Conservation (phyloP, 2,888 invertebrate genomes). For the Saturnia japonica region DNA sequence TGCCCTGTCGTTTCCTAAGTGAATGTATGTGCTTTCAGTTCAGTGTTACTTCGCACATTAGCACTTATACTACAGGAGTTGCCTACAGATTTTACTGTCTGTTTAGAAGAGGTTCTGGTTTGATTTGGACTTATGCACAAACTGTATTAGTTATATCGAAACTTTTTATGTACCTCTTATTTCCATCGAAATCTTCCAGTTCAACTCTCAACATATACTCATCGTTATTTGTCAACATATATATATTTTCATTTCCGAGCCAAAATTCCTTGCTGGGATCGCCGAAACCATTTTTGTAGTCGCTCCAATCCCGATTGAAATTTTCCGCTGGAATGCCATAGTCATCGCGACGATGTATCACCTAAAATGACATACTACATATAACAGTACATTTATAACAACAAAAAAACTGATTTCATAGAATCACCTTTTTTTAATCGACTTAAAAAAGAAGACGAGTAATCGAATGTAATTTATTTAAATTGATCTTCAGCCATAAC, state of each 20-base stretch:
- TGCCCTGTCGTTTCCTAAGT: no score
- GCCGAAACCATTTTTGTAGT: conserved; percentile 96
- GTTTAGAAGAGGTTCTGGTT: no score
- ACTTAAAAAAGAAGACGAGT: background rate
- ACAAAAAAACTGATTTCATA: background rate
- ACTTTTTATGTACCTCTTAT: conserved; percentile 85
- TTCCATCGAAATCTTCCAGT: conserved; percentile 95
- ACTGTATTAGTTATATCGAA: background rate
- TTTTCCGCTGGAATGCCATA: conserved; percentile 93
- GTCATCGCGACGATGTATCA: conserved; percentile 94
- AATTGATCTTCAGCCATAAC: no score
- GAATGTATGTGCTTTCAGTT: no score
- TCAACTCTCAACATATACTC: conserved; percentile 94
- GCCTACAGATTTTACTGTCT: no score
- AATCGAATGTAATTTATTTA: no score
- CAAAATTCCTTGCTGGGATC: conserved; percentile 95
- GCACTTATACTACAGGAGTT: no score
- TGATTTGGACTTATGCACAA: no score
- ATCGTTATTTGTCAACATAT: conserved; percentile 95
- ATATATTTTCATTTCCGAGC: conserved; percentile 96
- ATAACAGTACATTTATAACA: background rate
- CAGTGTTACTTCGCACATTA: no score
- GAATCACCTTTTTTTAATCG: background rate
- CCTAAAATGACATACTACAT: conserved; percentile 74
- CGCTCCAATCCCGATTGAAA: conserved; percentile 95